Base-by-base conservation (phyloP, 2,113 vertebrate species). In the Danionella cerebrum region DNA sequence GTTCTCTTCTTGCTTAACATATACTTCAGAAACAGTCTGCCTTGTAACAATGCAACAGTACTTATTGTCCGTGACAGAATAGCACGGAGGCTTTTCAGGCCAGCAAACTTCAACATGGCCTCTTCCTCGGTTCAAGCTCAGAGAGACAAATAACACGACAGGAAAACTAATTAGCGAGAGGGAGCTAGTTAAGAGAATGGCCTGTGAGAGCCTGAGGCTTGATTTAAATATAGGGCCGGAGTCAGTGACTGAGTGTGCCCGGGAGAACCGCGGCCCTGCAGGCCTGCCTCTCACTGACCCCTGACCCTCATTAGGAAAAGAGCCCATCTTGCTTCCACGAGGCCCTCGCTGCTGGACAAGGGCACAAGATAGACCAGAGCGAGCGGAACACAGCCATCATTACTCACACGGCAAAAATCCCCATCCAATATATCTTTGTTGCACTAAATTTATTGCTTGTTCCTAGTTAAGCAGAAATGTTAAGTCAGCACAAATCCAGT, bases 131-230 rank as follows among this genome's bases (percentile, higher is more conserved):
- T 67, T 66, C 60, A 73, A 70, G 53, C 77, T 83, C 78, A 76
- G 62, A 78, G 83, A 87, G 87, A 89, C 83, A 88, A 87, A 88
- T 87, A 86, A 78, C 80, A 67, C 11, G 60, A 78, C 71, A 64
- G 75, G 80, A 80, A 69, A 87, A 86, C 85, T 86, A 89, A 90
- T 90, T 90, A 90, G 84, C 79, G 82, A 85, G 79, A 69, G 79
- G 83, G 84, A 87, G 86, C 82, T 87, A 85, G 85, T 89, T 88
- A 88, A 83, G 75, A 86, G 82, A 29, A 85, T 83, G 85, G 82
- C 84, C 84, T 86, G 84, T 82, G 35, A 35, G 62, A 18, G 29
- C 87, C 83, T 70, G 63, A 76, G 83, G 85, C 83, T 18, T 79
- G 80, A 82, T 87, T 87, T 88, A 83, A 86, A 86, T 87, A 87